Evolutionary conservation across 1,140 invertebrate species (phyloP).

Genomic region (Ericerus pela): DNA sequence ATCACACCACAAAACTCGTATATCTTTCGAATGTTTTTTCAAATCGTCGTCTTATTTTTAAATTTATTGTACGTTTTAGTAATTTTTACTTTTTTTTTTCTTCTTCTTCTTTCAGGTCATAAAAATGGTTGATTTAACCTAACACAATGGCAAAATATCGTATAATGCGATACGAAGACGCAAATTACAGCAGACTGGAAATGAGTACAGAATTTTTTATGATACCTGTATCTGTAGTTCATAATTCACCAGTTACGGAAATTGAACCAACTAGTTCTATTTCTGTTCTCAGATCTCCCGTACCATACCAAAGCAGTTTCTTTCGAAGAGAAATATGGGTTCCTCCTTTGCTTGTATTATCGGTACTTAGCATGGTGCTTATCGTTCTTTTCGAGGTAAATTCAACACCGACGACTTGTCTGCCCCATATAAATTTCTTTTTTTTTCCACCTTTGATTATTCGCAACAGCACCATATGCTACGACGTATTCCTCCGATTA

Average conservation of each 20-base stretch:
- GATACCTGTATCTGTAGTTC: constrained; percentile 18
- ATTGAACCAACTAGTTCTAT: constrained; percentile 1
- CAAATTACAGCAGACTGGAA: constrained; percentile 16
- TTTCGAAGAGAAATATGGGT: constrained; percentile 25
- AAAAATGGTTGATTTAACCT: too few species aligned
- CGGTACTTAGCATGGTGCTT: constrained; percentile 25
- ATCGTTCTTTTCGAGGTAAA: constrained; percentile 26
- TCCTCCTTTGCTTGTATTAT: constrained; percentile 24
- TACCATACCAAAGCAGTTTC: constrained; percentile 15
- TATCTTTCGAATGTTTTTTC: too few species aligned
- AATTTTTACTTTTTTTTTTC: too few species aligned
- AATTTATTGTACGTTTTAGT: too few species aligned
- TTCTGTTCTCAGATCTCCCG: background rate
- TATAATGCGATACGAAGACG: background rate
- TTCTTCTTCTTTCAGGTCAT: too few species aligned
- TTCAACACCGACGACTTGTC: too few species aligned
- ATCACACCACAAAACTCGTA: too few species aligned
- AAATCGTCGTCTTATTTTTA: too few species aligned
- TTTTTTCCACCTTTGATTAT: constrained; percentile 11
- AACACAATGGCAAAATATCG: too few species aligned
- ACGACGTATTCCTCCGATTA: too few species aligned
- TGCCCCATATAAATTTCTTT: background rate
- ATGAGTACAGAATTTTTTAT: constrained; percentile 25
- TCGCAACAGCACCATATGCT: too few species aligned
- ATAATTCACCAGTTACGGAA: constrained; percentile 8